Base-by-base conservation (phyloP, 2,888 invertebrate genomes). In the Eurytoma adleriae region DNA sequence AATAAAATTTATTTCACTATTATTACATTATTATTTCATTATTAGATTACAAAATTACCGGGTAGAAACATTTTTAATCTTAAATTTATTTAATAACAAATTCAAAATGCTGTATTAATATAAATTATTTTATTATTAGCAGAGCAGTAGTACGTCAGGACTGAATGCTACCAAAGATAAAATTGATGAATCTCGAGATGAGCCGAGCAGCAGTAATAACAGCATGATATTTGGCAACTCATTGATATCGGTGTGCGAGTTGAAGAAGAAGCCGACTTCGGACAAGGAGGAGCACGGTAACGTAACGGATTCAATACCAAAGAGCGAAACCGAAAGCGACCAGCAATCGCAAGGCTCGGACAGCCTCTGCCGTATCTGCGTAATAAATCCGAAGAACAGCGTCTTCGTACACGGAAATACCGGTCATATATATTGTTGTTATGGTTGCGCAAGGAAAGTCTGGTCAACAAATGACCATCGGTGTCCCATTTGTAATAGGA, bases 351-450 rank as follows among this genome's bases (percentile, higher is more conserved):
- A 76, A 20, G 61, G 66, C 10, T 16, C 68, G 24, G 68, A 71
- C 16, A 48, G 40, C 13, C 52, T 57, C 86, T 95, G 95, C 86
- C 93, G 94, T 40, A 92, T 93, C 20, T 95, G 95, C 86, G 92
- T 92, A 40, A 88, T 91, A 0, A 92, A 92, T 69, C 94, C 94
- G 0, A 95, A 94, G 87, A 93, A 95, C 75, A 94, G 94, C 0
- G 93, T 94, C 56, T 95, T 95, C 85, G 92, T 95, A 0, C 95
- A 95, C 86, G 94, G 94, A 0, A 91, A 92, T 64, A 93, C 93
- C 76, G 93, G 93, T 0, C 95, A 95, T 81, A 93, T 94, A 83
- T 95, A 94, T 86, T 95, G 95, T 83, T 95, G 95, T 86, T 95
- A 95, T 84, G 92, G 92, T 75, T 95, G 95, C 88, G 94, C 95